Evolutionary conservation across 2,797 vertebrate genomes (phyloP), one percentile per base, ranked within the genome.

Genomic region (Sparidentex hasta): DNA sequence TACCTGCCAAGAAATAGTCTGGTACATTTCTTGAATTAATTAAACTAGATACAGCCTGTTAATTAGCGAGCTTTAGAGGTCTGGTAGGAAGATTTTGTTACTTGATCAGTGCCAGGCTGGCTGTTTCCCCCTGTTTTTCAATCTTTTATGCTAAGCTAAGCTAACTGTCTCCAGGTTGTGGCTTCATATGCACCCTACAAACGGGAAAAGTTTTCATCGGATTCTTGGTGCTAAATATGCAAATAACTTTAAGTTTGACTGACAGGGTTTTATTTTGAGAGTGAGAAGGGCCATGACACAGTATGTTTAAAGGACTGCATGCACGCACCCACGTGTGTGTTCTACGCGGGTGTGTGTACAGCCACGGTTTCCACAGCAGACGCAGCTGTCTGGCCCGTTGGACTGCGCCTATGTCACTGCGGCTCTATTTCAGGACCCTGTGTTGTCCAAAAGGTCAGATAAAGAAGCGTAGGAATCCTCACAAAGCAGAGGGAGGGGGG

Each of bases 371-470:
- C 92, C 90, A 95, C 87, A 94, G 87, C 92, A 94, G 91, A 92
- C 46, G 90, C 95, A 96, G 95, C 95, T 96, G 95, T 92, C 93
- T 33, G 23, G 71, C 78, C 78, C 63, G 16, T 56, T 86, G 90
- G 85, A 73, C 81, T 78, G 84, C 21, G 80, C 83, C 91, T 87
- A 77, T 94, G 90, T 92, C 92, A 93, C 85, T 78, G 23, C 43
- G 66, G 71, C 87, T 93, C 95, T 96, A 96, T 96, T 95, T 96
- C 64, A 59, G 92, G 94, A 93, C 65, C 58, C 41, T 78, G 87
- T 92, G 94, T 95, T 95, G 88, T 94, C 88, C 58, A 65, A 94
- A 95, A 95, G 95, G 95, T 96, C 95, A 95, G 93, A 94, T 93
- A 92, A 92, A 94, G 93, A 90, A 80, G 89, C 89, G 61, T 16